Evolutionary conservation across 2,113 vertebrate species (phyloP).

Genomic region (Carassius gibelio): DNA sequence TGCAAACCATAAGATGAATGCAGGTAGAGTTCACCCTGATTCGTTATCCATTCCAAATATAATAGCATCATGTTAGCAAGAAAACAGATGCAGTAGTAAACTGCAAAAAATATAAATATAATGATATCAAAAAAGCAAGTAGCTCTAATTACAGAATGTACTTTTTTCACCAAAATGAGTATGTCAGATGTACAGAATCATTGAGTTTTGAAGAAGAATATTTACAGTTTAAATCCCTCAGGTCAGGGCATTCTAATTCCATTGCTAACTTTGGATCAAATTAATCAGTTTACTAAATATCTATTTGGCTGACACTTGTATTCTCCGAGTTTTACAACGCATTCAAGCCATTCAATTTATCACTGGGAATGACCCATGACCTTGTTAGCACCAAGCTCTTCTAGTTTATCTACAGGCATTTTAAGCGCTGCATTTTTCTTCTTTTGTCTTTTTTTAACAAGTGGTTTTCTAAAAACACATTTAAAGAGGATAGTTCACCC

Average conservation of each 20-base stretch:
- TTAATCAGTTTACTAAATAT: not conserved
- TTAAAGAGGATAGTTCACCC: no score
- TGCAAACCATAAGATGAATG: conserved; percentile 11
- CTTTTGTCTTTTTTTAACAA: no score
- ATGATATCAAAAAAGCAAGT: no score
- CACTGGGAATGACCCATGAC: not conserved
- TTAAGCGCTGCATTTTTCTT: not conserved
- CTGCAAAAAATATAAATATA: no score
- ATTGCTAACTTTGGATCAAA: not conserved
- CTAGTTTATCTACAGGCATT: not conserved
- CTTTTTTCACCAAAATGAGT: not conserved
- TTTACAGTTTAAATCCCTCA: no score
- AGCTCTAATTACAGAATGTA: no score
- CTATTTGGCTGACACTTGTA: not conserved
- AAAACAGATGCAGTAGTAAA: no score
- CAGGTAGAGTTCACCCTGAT: conserved; percentile 30
- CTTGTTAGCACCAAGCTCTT: not conserved
- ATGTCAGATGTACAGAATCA: not conserved
- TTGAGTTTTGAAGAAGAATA: no score
- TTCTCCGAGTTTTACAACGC: not conserved
- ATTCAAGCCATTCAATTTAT: not conserved
- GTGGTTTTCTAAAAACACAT: no score
- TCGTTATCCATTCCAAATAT: conserved; percentile 26
- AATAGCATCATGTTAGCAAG: no score
- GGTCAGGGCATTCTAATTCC: no score